Evolutionary conservation across 2,797 vertebrate species (phyloP).

Genomic region (Sus cebifrons): DNA sequence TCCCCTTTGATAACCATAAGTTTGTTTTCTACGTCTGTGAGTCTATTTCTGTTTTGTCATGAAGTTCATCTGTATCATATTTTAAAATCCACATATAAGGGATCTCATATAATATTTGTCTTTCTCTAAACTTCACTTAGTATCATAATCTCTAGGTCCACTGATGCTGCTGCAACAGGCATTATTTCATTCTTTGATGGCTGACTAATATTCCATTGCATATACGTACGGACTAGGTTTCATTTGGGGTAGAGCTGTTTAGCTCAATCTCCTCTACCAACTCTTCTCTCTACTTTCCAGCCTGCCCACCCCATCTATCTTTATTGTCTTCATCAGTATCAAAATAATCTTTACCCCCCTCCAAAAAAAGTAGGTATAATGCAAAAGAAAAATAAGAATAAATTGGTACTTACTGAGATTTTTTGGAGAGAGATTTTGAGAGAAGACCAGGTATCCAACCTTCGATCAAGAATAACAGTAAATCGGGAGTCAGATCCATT

Average conservation of each 20-base stretch:
- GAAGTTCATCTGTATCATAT: no score
- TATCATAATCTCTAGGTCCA: no score
- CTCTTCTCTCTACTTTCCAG: slow-evolving; percentile 31
- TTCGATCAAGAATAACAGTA: slow-evolving; percentile 97
- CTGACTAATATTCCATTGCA: no score
- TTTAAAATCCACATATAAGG: no score
- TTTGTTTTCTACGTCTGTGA: no score
- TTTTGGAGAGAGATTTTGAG: slow-evolving; percentile 96
- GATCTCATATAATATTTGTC: no score
- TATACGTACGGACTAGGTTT: neutral
- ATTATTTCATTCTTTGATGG: no score
- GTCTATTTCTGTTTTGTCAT: no score
- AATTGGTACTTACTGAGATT: slow-evolving; percentile 94
- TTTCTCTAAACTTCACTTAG: no score
- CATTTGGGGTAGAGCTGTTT: neutral
- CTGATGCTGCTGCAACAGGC: no score
- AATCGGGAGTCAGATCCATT: slow-evolving; percentile 96
- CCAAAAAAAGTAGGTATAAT: slow-evolving; percentile 15
- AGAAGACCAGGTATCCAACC: slow-evolving; percentile 97
- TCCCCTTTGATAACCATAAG: no score
- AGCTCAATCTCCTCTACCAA: neutral
- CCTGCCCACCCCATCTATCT: neutral
- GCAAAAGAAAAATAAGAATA: slow-evolving; percentile 59
- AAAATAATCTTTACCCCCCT: neutral
- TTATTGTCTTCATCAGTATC: neutral